A percentile compares a stretch with the other conserved stretches of the same genome.
Conservation (phyloP, 2,113 vertebrate species). For the Lepus timidus region DNA sequence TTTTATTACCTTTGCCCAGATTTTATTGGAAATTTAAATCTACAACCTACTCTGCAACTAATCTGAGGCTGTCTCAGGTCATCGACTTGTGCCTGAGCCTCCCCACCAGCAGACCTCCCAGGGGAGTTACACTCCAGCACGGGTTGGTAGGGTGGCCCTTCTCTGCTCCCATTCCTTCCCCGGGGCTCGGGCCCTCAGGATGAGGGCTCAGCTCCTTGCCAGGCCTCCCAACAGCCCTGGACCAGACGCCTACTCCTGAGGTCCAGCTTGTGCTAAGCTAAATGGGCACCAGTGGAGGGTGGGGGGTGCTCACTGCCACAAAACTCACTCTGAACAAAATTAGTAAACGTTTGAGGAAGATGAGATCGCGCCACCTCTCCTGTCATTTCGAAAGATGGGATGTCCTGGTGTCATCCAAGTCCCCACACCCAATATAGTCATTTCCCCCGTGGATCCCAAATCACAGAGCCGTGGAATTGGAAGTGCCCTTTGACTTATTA, state of each 20-base stretch:
- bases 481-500: not conserved
- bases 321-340: not conserved
- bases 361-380: not conserved
- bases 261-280: not conserved
- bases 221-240: not conserved
- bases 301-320: not conserved
- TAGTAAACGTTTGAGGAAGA: not conserved
- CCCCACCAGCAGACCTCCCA: not conserved
- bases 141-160: not conserved
- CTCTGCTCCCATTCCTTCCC: not conserved
- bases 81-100: not conserved
- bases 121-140: rapidly evolving
- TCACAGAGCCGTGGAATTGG: not conserved
- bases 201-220: rapidly evolving
- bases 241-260: not conserved
- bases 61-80: not conserved
- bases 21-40: not conserved
- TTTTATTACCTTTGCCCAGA: not conserved
- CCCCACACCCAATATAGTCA: not conserved
- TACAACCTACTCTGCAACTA: not conserved
- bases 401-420: not conserved
- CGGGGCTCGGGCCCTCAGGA: rapidly evolving
- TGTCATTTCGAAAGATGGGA: not conserved
- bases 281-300: not conserved
- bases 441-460: not conserved